phyloP scores from a whole-genome alignment of 2,113 vertebrate genomes.

The Mesitornis unicolor region DNA sequence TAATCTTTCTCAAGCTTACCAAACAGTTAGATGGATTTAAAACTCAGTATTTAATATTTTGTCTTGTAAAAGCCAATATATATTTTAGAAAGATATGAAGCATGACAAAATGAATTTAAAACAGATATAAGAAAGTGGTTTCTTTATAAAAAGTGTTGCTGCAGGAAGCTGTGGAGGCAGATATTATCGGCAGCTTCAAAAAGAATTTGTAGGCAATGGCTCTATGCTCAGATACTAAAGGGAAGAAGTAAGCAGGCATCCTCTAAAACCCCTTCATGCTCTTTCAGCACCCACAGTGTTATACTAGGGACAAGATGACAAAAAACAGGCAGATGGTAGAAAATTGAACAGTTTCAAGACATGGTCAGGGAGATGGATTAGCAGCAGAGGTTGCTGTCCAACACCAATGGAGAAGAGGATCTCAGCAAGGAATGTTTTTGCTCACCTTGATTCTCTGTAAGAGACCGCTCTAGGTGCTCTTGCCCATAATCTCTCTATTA shows the following conservation, averaged over 20 bases:
- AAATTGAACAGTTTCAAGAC: not conserved
- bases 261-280: not conserved
- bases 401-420: not conserved
- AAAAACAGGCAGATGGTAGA: not conserved
- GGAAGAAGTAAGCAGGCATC: not conserved
- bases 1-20: not conserved
- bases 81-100: not conserved
- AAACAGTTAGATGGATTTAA: not conserved
- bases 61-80: not conserved
- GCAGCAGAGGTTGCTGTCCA: not conserved
- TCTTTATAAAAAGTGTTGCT: not conserved
- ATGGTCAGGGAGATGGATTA: not conserved
- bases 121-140: not conserved
- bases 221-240: not conserved
- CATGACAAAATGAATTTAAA: not conserved
- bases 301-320: not conserved
- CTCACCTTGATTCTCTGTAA: not conserved
- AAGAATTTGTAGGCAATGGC: not conserved
- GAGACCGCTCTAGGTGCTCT: not conserved
- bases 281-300: not conserved
- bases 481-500: not conserved
- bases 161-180: not conserved
- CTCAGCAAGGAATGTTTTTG: not conserved
- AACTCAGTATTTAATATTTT: not conserved
- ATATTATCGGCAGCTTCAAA: not conserved